Evolutionary conservation across 2,888 invertebrate genomes (phyloP), one percentile per base, ranked within the genome.

Genomic region (Ptychoptera albimana): DNA sequence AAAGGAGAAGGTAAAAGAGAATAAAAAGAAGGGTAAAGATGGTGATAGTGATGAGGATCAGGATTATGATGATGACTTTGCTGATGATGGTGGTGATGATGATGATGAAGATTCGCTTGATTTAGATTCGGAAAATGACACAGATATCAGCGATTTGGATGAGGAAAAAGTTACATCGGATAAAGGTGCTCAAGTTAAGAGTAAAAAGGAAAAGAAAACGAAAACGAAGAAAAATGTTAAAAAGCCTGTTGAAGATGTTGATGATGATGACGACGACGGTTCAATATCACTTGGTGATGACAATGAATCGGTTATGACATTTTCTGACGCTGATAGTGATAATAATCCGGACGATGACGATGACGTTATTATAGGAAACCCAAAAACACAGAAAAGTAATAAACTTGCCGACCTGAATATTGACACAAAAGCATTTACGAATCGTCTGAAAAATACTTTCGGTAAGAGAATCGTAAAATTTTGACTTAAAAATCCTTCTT

Each of bases 231-330:
- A 49, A 11, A 55, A 52, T 14, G 52, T 46, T 0, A 67, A 65
- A 12, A 64, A 60, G 2, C 67, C 68, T 16, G 69, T 68, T 45
- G 68, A 68, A 29, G 70, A 52, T 42, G 52, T 52, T 23, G 54
- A 54, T 29, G 55, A 54, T 39, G 54, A 52, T 10, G 49, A 48
- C n/a, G 57, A 56, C 15, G 53, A 51, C 9, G 55, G 54, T 8
- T 60, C 60, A 0, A 55, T 52, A 37, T 52, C 51, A 2, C 36
- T 52, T 1, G 50, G 57, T 41, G 55, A 55, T 23, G 59, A 55
- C 2, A 52, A 53, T 15, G 53, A 53, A 31, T 56, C 52, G 2
- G 56, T 36, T 52, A 54, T n/a, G 53, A 46, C 49, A 47, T 41
- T 45, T 47, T 47, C 51, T 13, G 50, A 52, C 13, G 50, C 53